phyloP scores from a whole-genome alignment of 2,797 vertebrate species.

The Vultur gryphus region DNA sequence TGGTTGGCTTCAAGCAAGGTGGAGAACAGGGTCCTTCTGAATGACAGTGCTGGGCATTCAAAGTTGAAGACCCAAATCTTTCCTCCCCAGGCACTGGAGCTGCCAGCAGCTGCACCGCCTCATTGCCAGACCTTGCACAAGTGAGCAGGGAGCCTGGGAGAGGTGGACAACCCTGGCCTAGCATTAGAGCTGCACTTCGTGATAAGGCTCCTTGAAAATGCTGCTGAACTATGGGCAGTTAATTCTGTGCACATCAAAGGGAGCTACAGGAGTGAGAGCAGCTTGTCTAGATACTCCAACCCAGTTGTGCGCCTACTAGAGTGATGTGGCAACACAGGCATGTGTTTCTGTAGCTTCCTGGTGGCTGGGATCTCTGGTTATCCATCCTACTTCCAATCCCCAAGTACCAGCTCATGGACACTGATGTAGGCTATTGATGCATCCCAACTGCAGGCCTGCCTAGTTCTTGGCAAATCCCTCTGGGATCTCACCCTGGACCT shows the following conservation, averaged over 20 bases:
- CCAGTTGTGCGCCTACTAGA: background rate
- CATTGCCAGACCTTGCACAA: background rate
- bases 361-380: background rate
- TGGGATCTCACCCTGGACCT: background rate
- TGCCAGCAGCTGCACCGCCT: background rate
- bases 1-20: background rate
- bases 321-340: background rate
- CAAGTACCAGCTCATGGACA: background rate
- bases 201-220: background rate
- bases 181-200: background rate
- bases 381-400: background rate
- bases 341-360: background rate
- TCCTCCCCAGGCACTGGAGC: background rate
- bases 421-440: background rate
- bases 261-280: background rate
- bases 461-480: background rate
- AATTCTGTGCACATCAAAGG: background rate
- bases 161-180: background rate
- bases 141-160: background rate
- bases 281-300: background rate
- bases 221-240: background rate
- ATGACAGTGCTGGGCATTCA: background rate
- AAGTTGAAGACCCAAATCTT: background rate
- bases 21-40: background rate
- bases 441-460: background rate